Evolutionary conservation across 2,113 vertebrate genomes (phyloP).

Genomic region (Alces alces): DNA sequence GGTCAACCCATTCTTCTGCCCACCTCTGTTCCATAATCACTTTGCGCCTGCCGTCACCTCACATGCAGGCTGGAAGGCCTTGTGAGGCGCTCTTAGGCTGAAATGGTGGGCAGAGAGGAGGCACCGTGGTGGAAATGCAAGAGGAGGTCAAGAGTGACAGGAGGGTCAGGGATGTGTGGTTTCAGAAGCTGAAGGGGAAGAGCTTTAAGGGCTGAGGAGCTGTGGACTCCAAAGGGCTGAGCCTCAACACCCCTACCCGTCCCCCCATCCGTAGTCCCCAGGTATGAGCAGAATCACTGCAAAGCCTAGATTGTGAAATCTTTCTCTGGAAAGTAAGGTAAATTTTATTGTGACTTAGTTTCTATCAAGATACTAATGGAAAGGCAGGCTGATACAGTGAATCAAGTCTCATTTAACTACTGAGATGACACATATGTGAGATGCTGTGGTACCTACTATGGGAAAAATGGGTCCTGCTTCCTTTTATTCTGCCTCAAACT

Average conservation of each 20-base stretch:
- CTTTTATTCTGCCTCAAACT: background rate
- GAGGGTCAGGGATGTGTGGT: background rate
- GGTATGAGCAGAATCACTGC: rapidly evolving
- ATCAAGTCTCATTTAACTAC: slow-evolving; percentile 60
- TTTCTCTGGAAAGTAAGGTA: background rate
- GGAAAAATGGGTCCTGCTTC: slow-evolving; percentile 31
- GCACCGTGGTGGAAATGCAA: background rate
- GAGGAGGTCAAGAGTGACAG: background rate
- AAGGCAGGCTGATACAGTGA: slow-evolving; percentile 44
- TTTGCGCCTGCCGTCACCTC: background rate
- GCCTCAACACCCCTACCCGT: rapidly evolving
- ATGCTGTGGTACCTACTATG: background rate
- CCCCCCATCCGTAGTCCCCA: rapidly evolving
- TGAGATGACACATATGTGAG: slow-evolving; percentile 45
- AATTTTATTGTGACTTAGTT: slow-evolving; percentile 39
- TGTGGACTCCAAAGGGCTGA: background rate
- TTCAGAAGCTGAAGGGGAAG: background rate
- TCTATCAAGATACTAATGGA: slow-evolving; percentile 39
- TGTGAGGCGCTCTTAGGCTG: background rate
- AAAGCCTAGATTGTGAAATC: background rate
- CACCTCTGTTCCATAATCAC: background rate
- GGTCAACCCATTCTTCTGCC: background rate
- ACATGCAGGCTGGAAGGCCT: background rate
- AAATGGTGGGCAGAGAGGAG: background rate
- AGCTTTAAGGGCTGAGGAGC: background rate